phyloP scores from a whole-genome alignment of 2,113 vertebrate species.

The Gobio gobio region DNA sequence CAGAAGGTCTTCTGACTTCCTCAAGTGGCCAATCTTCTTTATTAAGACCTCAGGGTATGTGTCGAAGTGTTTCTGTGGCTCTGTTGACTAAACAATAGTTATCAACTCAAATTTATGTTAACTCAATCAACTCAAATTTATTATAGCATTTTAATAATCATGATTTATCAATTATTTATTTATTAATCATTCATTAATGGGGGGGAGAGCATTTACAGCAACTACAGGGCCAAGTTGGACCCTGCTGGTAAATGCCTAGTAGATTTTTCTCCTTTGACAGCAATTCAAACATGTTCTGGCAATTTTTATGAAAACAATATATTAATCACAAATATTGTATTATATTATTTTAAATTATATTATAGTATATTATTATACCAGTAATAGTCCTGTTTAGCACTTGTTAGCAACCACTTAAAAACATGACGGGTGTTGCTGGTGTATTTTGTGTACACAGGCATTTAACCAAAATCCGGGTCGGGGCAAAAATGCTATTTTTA shows the following conservation, averaged over 20 bases:
- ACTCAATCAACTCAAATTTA: background rate
- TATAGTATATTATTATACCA: background rate
- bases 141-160: background rate
- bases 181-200: background rate
- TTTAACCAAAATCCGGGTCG: too few species aligned
- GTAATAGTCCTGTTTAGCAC: too few species aligned
- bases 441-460: too few species aligned
- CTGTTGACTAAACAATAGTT: background rate
- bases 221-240: background rate
- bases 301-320: background rate
- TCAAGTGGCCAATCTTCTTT: conserved; percentile 66
- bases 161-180: background rate
- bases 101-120: background rate
- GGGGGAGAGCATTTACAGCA: background rate
- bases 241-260: background rate
- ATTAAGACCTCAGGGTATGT: conserved; percentile 28
- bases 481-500: too few species aligned
- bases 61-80: background rate
- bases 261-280: background rate
- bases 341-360: background rate
- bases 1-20: conserved; percentile 62
- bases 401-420: too few species aligned
- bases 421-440: too few species aligned
- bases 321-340: background rate
- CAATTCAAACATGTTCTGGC: background rate